Evolutionary conservation across 2,888 invertebrate genomes (phyloP).

Genomic region (Thumatha senex): DNA sequence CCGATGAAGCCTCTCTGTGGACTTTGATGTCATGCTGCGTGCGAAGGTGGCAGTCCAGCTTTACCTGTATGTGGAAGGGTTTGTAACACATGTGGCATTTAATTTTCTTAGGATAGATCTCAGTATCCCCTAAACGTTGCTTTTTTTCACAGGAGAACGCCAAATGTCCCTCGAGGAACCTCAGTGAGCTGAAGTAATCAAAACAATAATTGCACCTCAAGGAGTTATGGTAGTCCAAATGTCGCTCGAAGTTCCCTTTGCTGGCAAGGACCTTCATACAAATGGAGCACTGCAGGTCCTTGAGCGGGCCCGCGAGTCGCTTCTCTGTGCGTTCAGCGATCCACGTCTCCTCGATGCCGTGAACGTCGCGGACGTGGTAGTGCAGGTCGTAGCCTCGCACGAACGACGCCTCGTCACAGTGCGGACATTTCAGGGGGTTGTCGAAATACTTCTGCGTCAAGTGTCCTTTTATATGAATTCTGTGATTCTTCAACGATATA

Average conservation of each 20-base stretch:
- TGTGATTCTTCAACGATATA: slow-evolving; percentile 66
- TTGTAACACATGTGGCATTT: slow-evolving; percentile 78
- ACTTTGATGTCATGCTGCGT: slow-evolving; percentile 65
- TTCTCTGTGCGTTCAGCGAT: slow-evolving; percentile 62
- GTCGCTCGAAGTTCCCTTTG: slow-evolving; percentile 76
- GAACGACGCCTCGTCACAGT: slow-evolving; percentile 66
- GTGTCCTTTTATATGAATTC: slow-evolving; percentile 71
- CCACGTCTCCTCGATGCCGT: slow-evolving; percentile 72
- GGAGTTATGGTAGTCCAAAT: slow-evolving; percentile 77
- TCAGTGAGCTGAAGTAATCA: slow-evolving; percentile 69
- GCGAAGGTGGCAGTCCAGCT: slow-evolving; percentile 74
- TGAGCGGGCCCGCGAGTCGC: slow-evolving; percentile 61
- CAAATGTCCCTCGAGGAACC: slow-evolving; percentile 76
- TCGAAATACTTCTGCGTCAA: slow-evolving; percentile 68
- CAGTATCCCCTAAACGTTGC: slow-evolving; percentile 69
- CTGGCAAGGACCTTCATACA: slow-evolving; percentile 74
- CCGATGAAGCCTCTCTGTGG: slow-evolving; percentile 49
- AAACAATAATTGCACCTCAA: slow-evolving; percentile 79
- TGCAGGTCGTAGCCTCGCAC: slow-evolving; percentile 71
- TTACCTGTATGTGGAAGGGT: slow-evolving; percentile 76
- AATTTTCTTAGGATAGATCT: slow-evolving; percentile 65
- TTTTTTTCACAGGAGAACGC: slow-evolving; percentile 73
- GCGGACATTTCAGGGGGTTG: slow-evolving; percentile 66
- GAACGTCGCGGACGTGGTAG: slow-evolving; percentile 68
- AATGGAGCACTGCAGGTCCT: slow-evolving; percentile 74